Base-by-base conservation (phyloP, 30 jellyfish, hydroid and myxozoan genomes). In the Turritopsis rubra region DNA sequence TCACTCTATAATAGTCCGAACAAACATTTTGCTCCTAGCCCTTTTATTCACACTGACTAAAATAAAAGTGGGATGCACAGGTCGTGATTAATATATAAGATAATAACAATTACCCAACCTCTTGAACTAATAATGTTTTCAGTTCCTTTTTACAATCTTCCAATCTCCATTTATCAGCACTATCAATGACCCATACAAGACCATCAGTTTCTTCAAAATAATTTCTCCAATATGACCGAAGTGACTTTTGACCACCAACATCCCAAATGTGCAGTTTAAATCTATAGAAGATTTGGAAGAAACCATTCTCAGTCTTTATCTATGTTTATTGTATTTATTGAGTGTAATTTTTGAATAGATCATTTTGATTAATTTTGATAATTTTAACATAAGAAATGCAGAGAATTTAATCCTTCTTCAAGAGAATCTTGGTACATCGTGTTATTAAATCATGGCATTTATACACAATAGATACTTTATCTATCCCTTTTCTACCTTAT, bases 121-220 rank as follows among this genome's bases (percentile, higher is more conserved):
- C 98, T 85, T 92, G 96, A 7, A 79, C 41, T 18, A 92, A 84
- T 26, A 92, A 72, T 72, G 95, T 31, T 21, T 89, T 77, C 19
- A 92, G 90, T 75, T 92, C 98, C 26, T 82, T 84, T 83, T 80
- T 88, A 54, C 98, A 92, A 85, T 92, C 98, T 18, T 92, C 95
- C 21, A 92, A 79, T 29, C 98, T 77, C 96, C 95, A 84, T 65
- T 82, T 88, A 81, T 92, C 98, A 8, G 98, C 98, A 88, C 98
- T 92, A 29, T 92, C 98, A 26, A 91, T 90, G 22, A 91, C 98
- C 98, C 98, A 92, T 21, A 92, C 83, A 24, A 92, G 82, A 1
- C 98, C 98, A 80, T 92, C 98, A 52, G 98, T 92, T 52, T 92
- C 81, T 73, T 92, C 98, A 88, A 92, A 92, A 81, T 92, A 92